Evolutionary conservation across 1,140 invertebrate species (phyloP).

Genomic region (Cydia fagiglandana): DNA sequence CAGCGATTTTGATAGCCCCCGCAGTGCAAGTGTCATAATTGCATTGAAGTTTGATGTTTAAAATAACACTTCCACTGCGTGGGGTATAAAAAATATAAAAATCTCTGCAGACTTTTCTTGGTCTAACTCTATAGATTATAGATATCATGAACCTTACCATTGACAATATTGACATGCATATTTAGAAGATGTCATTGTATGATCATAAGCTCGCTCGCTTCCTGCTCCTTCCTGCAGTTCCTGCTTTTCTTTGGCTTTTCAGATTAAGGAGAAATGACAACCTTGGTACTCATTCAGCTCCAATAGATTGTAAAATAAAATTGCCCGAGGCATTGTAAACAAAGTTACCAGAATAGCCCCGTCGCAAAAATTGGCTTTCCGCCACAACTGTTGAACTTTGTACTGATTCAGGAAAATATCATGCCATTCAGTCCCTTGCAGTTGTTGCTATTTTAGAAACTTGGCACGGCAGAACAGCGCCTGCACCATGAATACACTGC

Average conservation of each 20-base stretch:
- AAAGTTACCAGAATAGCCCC: constrained; percentile 38
- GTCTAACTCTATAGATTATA: too few relatives aligned
- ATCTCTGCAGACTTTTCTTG: too few relatives aligned
- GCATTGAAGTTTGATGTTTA: too few relatives aligned
- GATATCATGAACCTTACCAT: too few relatives aligned
- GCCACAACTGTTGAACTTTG: constrained; percentile 73
- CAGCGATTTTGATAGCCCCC: too few relatives aligned
- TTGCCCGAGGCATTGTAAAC: constrained; percentile 40
- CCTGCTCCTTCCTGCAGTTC: background rate
- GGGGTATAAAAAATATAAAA: too few relatives aligned
- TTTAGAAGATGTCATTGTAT: background rate
- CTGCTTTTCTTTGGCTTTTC: background rate
- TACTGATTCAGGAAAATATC: constrained; percentile 71
- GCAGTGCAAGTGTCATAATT: too few relatives aligned
- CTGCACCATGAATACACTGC: background rate
- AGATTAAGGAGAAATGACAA: constrained; percentile 4
- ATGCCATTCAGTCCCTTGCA: constrained; percentile 58
- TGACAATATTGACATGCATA: background rate
- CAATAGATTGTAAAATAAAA: constrained; percentile 5
- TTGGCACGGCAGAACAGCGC: constrained; percentile 43
- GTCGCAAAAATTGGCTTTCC: constrained; percentile 55
- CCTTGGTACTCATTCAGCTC: constrained; percentile 7
- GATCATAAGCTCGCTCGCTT: background rate
- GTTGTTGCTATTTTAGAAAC: constrained; percentile 57
- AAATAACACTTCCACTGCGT: too few relatives aligned